Evolutionary conservation across 2,888 invertebrate genomes (phyloP).

Genomic region (Eristalis pertinax): DNA sequence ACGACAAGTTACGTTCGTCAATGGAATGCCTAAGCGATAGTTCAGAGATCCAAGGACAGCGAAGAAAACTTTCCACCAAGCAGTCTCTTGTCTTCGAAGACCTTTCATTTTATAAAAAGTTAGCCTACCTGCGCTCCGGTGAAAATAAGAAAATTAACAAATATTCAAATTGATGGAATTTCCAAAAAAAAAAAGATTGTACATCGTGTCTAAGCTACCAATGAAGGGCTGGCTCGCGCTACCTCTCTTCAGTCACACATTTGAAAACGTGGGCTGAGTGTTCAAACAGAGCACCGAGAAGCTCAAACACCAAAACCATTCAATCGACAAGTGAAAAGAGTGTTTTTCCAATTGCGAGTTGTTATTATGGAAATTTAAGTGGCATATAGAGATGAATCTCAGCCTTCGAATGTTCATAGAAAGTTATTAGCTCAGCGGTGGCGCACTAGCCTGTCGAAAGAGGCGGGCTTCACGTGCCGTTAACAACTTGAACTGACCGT

Average conservation of each 20-base stretch:
- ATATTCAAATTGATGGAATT: too few species aligned
- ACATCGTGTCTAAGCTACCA: background rate
- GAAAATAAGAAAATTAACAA: too few species aligned
- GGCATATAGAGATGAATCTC: background rate
- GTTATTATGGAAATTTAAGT: background rate
- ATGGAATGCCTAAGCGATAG: too few species aligned
- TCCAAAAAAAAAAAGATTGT: too few species aligned
- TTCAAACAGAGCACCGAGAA: background rate
- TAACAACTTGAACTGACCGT: background rate
- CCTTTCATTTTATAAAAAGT: too few species aligned
- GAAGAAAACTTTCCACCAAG: too few species aligned
- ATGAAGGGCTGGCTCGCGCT: background rate
- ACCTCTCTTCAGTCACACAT: background rate
- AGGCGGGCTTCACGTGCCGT: background rate
- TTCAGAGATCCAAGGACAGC: too few species aligned
- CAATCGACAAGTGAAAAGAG: background rate
- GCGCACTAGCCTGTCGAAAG: background rate
- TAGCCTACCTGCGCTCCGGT: too few species aligned
- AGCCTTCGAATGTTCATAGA: background rate
- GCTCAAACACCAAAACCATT: background rate
- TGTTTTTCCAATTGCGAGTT: background rate
- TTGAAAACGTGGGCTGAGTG: background rate
- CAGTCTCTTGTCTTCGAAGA: too few species aligned
- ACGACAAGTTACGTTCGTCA: too few species aligned
- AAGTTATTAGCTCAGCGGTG: background rate